Conservation (phyloP, 2,888 invertebrate species). For the Abrostola triplasia region DNA sequence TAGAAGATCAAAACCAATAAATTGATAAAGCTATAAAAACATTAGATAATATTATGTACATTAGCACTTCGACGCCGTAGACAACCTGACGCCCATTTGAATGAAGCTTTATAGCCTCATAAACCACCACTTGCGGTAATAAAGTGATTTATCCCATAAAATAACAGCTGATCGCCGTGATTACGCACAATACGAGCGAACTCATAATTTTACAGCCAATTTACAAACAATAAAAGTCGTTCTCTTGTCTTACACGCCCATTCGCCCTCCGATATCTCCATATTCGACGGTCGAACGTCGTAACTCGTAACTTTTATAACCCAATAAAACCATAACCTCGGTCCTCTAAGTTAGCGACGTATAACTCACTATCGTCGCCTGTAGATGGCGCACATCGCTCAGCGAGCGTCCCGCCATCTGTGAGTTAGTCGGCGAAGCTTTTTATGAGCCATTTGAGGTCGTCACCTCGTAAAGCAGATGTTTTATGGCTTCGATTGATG, state of each 20-base stretch:
- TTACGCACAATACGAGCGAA: constrained; percentile 85
- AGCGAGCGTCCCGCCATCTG: constrained; percentile 80
- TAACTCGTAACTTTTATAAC: constrained; percentile 87
- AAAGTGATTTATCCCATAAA: constrained; percentile 85
- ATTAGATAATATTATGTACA: constrained; percentile 59
- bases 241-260: constrained; percentile 86
- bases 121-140: constrained; percentile 80
- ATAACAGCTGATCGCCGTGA: constrained; percentile 86
- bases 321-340: constrained; percentile 84
- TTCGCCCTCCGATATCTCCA: constrained; percentile 86
- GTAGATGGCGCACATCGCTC: constrained; percentile 79
- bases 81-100: constrained; percentile 72
- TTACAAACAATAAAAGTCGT: constrained; percentile 89
- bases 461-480: constrained; percentile 83
- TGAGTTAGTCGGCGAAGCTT: constrained; percentile 76
- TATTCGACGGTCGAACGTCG: constrained; percentile 80
- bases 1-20: constrained; percentile 49
- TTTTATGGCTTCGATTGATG: constrained; percentile 82
- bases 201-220: constrained; percentile 89
- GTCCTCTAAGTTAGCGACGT: constrained; percentile 62
- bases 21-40: constrained; percentile 54
- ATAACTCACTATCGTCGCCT: constrained; percentile 64
- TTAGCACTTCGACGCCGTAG: constrained; percentile 65
- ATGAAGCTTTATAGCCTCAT: constrained; percentile 76
- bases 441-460: constrained; percentile 83